A percentile compares a stretch with the other conserved stretches of the same genome.
Evolutionary conservation across 2,888 invertebrate genomes (phyloP).

Genomic region (Dendrolimus houi): DNA sequence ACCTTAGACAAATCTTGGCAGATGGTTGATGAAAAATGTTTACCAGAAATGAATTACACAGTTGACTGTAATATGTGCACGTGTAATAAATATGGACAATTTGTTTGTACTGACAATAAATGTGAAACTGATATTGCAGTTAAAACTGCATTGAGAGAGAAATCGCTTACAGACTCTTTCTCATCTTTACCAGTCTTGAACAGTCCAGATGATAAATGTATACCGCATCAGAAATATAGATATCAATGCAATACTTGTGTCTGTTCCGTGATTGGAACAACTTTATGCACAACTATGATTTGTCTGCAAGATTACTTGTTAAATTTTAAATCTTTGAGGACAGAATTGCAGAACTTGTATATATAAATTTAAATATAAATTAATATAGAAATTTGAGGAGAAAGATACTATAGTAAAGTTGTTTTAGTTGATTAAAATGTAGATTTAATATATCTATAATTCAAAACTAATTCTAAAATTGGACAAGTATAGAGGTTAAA

Average conservation of each 20-base stretch:
- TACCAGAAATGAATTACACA: constrained; percentile 10
- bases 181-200: constrained; percentile 20
- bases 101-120: not conserved
- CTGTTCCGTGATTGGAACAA: constrained; percentile 20
- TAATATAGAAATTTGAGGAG: not conserved
- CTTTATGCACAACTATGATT: constrained; percentile 37
- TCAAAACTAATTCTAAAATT: too few species aligned
- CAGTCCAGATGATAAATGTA: constrained; percentile 18
- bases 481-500: too few species aligned
- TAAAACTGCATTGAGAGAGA: constrained; percentile 7
- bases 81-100: constrained; percentile 16
- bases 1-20: constrained; percentile 15
- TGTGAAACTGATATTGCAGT: constrained; percentile 13
- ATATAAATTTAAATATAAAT: not conserved
- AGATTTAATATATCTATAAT: too few species aligned
- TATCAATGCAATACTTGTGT: constrained; percentile 38
- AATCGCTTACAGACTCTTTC: not conserved
- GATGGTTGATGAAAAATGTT: constrained; percentile 8
- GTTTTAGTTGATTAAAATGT: not conserved
- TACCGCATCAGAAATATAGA: constrained; percentile 31
- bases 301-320: constrained; percentile 26
- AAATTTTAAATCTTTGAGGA: constrained; percentile 14
- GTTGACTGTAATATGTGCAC: constrained; percentile 37
- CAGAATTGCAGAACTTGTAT: not conserved
- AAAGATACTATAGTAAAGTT: not conserved